A percentile compares a stretch with the other conserved stretches of the same genome.
phyloP scores from a whole-genome alignment of 2,888 invertebrate genomes.

The Pseudeuparius sepicola region DNA sequence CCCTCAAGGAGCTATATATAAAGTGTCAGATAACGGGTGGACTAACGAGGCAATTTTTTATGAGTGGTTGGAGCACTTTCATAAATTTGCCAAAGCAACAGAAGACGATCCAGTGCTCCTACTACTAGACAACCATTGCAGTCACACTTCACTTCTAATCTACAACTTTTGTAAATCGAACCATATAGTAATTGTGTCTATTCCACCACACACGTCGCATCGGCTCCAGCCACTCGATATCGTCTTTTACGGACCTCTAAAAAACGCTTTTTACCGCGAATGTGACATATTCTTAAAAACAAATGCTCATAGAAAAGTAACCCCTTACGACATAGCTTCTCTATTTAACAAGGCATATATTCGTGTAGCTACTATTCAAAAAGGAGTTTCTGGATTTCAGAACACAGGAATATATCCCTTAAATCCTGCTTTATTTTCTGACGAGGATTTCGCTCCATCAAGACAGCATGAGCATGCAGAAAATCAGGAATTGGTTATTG shows the following conservation, averaged over 20 bases:
- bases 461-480: no score
- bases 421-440: no score
- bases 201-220: conserved; percentile 21
- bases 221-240: conserved; percentile 20
- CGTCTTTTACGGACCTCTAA: conserved; percentile 19
- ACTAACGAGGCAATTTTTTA: conserved; percentile 20
- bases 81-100: conserved; percentile 11
- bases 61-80: conserved; percentile 21
- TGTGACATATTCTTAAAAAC: conserved; percentile 26
- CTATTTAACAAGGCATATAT: conserved; percentile 21
- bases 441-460: no score
- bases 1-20: conserved; percentile 17
- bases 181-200: conserved; percentile 17
- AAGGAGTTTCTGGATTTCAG: no score
- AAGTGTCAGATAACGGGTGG: conserved; percentile 20
- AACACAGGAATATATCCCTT: no score
- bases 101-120: conserved; percentile 10
- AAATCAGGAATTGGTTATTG: no score
- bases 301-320: conserved; percentile 23
- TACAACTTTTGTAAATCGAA: conserved; percentile 17
- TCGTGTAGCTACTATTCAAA: conserved; percentile 25
- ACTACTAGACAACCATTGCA: conserved; percentile 16
- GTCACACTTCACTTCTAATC: conserved; percentile 13
- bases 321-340: conserved; percentile 28
- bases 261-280: conserved; percentile 18